These are phyloP conservation scores for Drosophila sp. DNA, from an alignment of 1,140 invertebrate species.

Conservation along the genomic window DNA sequence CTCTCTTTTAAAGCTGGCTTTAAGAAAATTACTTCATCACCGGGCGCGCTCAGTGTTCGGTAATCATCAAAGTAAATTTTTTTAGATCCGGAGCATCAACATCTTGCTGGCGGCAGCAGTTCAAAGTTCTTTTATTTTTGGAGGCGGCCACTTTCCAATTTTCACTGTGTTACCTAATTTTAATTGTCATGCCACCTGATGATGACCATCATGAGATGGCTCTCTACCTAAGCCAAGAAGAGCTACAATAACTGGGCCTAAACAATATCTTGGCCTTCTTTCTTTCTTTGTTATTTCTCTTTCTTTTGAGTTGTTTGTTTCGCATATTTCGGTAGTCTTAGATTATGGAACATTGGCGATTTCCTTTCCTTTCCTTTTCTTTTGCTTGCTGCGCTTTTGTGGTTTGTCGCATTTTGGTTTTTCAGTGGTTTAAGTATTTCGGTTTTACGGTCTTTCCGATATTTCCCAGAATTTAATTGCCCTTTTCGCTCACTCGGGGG, in stretches of 20 bases:
- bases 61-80: constrained; percentile 53
- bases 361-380: constrained; percentile 51
- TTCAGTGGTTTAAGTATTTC: background rate
- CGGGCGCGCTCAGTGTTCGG: constrained; percentile 32
- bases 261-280: constrained; percentile 20
- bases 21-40: constrained; percentile 71
- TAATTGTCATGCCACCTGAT: constrained; percentile 83
- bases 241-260: constrained; percentile 15
- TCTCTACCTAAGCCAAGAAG: constrained; percentile 37
- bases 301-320: constrained; percentile 14
- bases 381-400: constrained; percentile 62
- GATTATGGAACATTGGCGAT: constrained; percentile 33
- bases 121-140: constrained; percentile 60
- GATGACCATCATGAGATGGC: constrained; percentile 35
- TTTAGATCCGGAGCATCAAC: constrained; percentile 30
- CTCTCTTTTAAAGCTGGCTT: constrained; percentile 33
- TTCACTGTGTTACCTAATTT: constrained; percentile 79
- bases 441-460: constrained; percentile 26
- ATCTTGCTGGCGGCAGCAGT: constrained; percentile 38
- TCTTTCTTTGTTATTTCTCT: constrained; percentile 60
- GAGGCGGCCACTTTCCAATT: constrained; percentile 77
- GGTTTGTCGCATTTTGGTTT: constrained; percentile 49
- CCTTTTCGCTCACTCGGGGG: constrained; percentile 50
- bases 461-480: constrained; percentile 77
- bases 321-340: constrained; percentile 48